Evolutionary conservation across 1,140 invertebrate genomes (phyloP), one percentile per base, ranked within the genome.

Genomic region (Calliopsis andreniformis): DNA sequence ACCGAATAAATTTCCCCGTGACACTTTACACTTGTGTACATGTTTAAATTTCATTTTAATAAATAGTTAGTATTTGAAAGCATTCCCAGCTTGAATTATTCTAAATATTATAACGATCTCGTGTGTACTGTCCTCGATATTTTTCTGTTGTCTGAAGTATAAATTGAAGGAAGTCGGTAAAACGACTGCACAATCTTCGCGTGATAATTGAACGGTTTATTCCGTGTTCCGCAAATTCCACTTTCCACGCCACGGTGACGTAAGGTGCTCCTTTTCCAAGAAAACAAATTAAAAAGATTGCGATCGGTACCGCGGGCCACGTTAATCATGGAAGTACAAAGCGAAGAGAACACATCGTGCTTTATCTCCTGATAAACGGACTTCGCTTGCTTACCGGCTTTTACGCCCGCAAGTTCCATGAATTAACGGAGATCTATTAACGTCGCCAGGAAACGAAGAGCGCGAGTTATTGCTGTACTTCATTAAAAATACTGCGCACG

Each of bases 251-350:
- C 61, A 78, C 64, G 76, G 53, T 83, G 80, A 82, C 80, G 80
- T 68, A 79, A 83, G 71, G 76, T 66, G 76, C 66, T 73, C 51
- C 64, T 61, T 79, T 84, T 83, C 76, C 67, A 49, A 83, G 82
- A 84, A 84, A 84, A 84, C 67, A 83, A 83, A 84, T 84, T 84
- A 84, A 83, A 82, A 83, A 84, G 82, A 84, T 84, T 84, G 80
- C 61, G 70, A 84, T 84, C 82, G 71, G 76, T 32, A 79, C 16
- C 76, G 66, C 32, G 62, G 80, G 47, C 68, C 64, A 64, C 66
- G 82, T 83, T 78, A 73, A 83, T 71, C 80, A 67, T 79, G 68
- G 67, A 76, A 72, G 82, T 79, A 79, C 70, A 68, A 84, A 83
- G 80, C 80, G 45, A 76, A 62, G 63, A 61, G 75, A 76, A 79